phyloP scores from a whole-genome alignment of 2,113 vertebrate genomes.

The Conger conger region DNA sequence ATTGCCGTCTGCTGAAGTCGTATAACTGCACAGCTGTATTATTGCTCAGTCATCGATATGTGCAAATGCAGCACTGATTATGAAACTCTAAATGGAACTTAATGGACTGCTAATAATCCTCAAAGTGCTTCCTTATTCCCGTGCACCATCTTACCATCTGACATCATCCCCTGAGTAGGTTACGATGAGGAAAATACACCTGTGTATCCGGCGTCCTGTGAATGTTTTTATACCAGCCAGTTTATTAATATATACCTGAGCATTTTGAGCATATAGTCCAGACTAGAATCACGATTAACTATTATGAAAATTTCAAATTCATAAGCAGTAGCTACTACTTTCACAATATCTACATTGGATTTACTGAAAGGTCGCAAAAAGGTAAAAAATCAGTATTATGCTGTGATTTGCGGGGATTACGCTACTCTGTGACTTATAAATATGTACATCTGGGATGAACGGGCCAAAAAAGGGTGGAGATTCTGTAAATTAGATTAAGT shows the following conservation, averaged over 20 bases:
- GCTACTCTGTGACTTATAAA: too few species aligned
- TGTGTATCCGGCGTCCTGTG: neutral
- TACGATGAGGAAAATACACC: constrained; percentile 19
- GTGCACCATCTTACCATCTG: neutral
- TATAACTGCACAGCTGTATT: constrained; percentile 9
- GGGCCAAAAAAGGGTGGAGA: too few species aligned
- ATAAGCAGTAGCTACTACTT: too few species aligned
- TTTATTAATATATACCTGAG: neutral
- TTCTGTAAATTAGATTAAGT: too few species aligned
- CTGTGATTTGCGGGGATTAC: too few species aligned
- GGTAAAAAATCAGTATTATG: too few species aligned
- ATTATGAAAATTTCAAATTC: too few species aligned
- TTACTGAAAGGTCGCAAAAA: too few species aligned
- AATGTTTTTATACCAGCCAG: neutral
- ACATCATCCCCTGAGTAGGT: neutral
- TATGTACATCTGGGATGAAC: too few species aligned
- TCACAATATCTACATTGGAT: too few species aligned
- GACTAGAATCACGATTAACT: too few species aligned
- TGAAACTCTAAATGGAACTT: constrained; percentile 14
- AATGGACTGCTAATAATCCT: constrained; percentile 27
- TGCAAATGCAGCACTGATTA: neutral
- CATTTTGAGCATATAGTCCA: neutral
- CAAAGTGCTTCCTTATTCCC: constrained; percentile 8
- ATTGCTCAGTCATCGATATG: constrained; percentile 16
- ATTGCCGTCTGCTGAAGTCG: neutral